A percentile compares a stretch with the other conserved stretches of the same genome.
These are phyloP conservation scores for Umimayanthus kanabou DNA, from an alignment of 92 coral and sea anemone species.

Conservation along the genomic window DNA sequence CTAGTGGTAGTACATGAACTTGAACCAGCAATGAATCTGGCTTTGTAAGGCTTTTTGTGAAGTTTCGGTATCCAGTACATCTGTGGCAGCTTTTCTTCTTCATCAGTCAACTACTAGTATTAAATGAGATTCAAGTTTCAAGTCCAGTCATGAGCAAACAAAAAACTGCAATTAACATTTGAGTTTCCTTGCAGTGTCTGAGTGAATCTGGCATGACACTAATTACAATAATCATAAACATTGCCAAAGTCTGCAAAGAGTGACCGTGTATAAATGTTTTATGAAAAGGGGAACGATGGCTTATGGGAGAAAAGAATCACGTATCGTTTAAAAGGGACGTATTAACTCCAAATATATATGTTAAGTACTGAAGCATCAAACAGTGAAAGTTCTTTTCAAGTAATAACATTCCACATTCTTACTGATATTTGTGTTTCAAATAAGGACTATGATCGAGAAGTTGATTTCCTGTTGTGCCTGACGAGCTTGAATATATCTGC, in stretches of 20 bases:
- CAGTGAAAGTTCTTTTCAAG: neutral
- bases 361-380: neutral
- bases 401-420: neutral
- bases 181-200: neutral
- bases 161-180: neutral
- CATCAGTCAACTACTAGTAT: too few species aligned
- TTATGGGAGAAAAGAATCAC: neutral
- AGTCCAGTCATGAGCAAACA: neutral
- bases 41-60: too few species aligned
- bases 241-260: too few species aligned
- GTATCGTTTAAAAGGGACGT: too few species aligned
- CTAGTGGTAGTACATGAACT: too few species aligned
- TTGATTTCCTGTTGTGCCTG: slow-evolving; percentile 23
- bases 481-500: neutral
- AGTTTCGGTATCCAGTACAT: too few species aligned
- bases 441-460: neutral
- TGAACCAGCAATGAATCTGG: too few species aligned
- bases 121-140: neutral
- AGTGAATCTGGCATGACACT: neutral
- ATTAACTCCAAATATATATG: too few species aligned
- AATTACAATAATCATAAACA: too few species aligned
- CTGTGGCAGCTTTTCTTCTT: too few species aligned
- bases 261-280: too few species aligned
- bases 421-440: neutral
- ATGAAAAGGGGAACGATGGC: neutral